Evolutionary conservation across 1,140 invertebrate genomes (phyloP).

Genomic region (Drosophila serrata): DNA sequence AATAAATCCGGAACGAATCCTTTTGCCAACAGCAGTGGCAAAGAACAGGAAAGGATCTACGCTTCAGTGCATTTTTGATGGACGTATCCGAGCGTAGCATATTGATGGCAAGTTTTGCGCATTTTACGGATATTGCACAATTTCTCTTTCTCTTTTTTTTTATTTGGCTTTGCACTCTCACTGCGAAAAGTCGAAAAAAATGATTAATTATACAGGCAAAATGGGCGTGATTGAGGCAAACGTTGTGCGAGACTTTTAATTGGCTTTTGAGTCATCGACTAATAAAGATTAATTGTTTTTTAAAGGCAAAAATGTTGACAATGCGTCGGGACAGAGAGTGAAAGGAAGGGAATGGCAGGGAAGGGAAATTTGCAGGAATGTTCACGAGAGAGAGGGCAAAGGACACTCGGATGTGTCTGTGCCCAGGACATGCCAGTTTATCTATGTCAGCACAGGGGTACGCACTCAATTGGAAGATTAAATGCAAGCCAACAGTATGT

Average conservation of each 20-base stretch:
- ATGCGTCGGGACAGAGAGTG: conserved; percentile 15
- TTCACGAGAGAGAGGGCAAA: conserved; percentile 13
- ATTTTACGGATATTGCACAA: conserved; percentile 84
- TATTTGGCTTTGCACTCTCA: conserved; percentile 20
- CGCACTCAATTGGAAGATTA: conserved; percentile 84
- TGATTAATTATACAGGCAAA: conserved; percentile 73
- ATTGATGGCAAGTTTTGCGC: conserved; percentile 83
- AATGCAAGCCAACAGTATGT: conserved; percentile 62
- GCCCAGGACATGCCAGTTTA: conserved; percentile 73
- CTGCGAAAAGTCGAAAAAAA: conserved; percentile 50
- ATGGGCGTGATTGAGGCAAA: conserved; percentile 69
- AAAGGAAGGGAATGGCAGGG: not conserved
- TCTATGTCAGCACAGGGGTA: conserved; percentile 77
- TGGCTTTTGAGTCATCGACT: conserved; percentile 82
- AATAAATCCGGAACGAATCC: conserved; percentile 84
- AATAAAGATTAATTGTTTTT: conserved; percentile 84
- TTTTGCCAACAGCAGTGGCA: conserved; percentile 66
- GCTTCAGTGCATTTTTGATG: conserved; percentile 83
- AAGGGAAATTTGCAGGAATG: not conserved
- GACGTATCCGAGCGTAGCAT: conserved; percentile 84
- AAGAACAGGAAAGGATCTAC: conserved; percentile 78
- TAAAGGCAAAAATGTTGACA: conserved; percentile 79
- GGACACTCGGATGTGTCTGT: conserved; percentile 43
- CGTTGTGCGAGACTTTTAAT: conserved; percentile 76
- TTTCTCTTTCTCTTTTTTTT: conserved; percentile 57